Base-by-base conservation (phyloP, 2,888 invertebrate species). In the Cenopis cana region DNA sequence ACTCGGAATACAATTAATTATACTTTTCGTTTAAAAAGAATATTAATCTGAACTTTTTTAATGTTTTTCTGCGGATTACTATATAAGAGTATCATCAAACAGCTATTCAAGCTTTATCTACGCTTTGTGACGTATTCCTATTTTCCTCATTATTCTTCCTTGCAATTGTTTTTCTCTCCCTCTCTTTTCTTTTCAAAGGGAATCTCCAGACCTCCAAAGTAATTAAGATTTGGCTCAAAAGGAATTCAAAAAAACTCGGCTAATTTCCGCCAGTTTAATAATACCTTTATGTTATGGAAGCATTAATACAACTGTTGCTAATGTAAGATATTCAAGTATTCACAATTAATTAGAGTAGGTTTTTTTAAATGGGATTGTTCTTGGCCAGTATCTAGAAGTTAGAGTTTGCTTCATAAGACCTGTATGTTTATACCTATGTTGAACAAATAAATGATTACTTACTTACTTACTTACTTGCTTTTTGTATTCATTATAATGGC, bases 141-240 rank as follows among this genome's bases (percentile, higher is more conserved):
- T 61, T 71, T 65, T 49, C 17, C 54, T 54, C 59, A 20, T 65
- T 66, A 54, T 61, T 50, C 59, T 38, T 66, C 41, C 24, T 18
- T 12, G 2, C 52, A 61, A 55, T 71, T 57, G 57, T 67, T 50
- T 24, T 71, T 67, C 59, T 66, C 60, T 20, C 49, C 29, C 17
- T 64, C 38, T 24, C 33, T 33, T 36, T 46, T 61, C 5, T 54
- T 36, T 61, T 67, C 55, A 71, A 71, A 71, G 56, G 61, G 17
- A 70, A 60, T 61, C 49, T 56, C 61, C 49, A 17, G 66, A 60
- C 56, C 49, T 56, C 61, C 49, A 17, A 33, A 56, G 60, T 71
- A 71, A 71, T 71, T 67, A 71, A 71, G 55, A 71, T 55, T 67
- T 67, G 49, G 67, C 60, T 70, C 18, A 41, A 33, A 41, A 68